Base-by-base conservation (phyloP, 2,888 invertebrate species). In the Diploptera punctata region DNA sequence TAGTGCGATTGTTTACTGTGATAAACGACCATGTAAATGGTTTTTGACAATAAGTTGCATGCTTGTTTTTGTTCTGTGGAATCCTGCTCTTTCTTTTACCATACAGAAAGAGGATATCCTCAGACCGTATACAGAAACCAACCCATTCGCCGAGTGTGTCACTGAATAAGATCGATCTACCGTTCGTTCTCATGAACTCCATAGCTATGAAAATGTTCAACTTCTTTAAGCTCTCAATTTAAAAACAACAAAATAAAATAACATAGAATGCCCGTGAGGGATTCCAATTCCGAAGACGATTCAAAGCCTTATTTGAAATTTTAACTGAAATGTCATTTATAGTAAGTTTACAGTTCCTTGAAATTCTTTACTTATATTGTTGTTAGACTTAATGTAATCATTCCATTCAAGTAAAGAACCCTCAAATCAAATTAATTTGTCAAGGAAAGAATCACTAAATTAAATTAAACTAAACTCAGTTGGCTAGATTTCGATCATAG, bases 1-100 rank as follows among this genome's bases (percentile, higher is more conserved):
- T 65, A n/a, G 13, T 65, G 65, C 65, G 65, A 65, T 65, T 65
- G 47, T 65, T 65, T 65, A 65, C 65, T n/a, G 65, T 65, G 65
- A 65, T 65, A 65, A 47, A 65, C 47, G 65, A 65, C 65, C 65
- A 65, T 44, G 65, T 65, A 65, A 65, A 65, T 65, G 44, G 65
- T 44, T 65, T 47, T 43, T 65, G 65, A 65, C 65, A 65, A 65
- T 65, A 44, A 65, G 65, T 47, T 26, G 65, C 43, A 26, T 43
- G 44, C 24, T 47, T 65, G n/a, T 26, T 65, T 16, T 43, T 26
- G 16, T 47, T 13, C 65, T 1, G 26, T n/a, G 57, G 57, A 57
- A 57, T 57, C 57, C 31, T n/a, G 29, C 16, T n/a, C 33, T 29
- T 57, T 16, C 2, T 31, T 57, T 57, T 29, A 29, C 29, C 57